phyloP scores from a whole-genome alignment of 2,113 vertebrate genomes.

The Syngnathus floridae region DNA sequence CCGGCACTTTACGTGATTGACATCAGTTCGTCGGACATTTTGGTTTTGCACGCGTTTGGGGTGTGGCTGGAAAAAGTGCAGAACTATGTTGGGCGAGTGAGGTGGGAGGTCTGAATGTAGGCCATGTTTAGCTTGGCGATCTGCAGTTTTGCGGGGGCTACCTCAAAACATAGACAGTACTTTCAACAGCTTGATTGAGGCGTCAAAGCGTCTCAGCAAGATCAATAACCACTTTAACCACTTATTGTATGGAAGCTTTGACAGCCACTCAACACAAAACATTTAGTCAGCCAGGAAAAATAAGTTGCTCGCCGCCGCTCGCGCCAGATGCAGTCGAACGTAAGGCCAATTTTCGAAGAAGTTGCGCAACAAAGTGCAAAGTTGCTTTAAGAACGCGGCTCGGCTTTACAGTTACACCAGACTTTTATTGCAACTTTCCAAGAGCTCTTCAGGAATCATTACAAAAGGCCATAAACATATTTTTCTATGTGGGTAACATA shows the following conservation, averaged over 20 bases:
- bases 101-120: constrained; percentile 2
- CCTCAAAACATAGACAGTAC: background rate
- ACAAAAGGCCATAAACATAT: constrained; percentile 29
- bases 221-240: background rate
- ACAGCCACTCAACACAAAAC: background rate
- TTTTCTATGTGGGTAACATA: constrained; percentile 37
- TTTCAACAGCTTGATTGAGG: too few relatives aligned
- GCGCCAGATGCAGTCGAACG: background rate
- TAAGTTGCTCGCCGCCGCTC: background rate
- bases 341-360: background rate
- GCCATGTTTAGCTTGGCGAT: constrained; percentile 11
- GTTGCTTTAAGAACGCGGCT: background rate
- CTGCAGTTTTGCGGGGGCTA: background rate
- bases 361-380: background rate
- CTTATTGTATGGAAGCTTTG: background rate
- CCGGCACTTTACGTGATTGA: constrained; percentile 70
- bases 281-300: background rate
- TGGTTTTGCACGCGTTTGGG: constrained; percentile 50
- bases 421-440: background rate
- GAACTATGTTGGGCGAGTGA: background rate
- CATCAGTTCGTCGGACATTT: constrained; percentile 49
- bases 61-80: background rate
- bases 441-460: constrained; percentile 50
- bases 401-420: background rate
- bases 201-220: background rate